These are phyloP conservation scores for Pseudanteris insignis DNA, from an alignment of 2,888 invertebrate species.

Conservation along the genomic window DNA sequence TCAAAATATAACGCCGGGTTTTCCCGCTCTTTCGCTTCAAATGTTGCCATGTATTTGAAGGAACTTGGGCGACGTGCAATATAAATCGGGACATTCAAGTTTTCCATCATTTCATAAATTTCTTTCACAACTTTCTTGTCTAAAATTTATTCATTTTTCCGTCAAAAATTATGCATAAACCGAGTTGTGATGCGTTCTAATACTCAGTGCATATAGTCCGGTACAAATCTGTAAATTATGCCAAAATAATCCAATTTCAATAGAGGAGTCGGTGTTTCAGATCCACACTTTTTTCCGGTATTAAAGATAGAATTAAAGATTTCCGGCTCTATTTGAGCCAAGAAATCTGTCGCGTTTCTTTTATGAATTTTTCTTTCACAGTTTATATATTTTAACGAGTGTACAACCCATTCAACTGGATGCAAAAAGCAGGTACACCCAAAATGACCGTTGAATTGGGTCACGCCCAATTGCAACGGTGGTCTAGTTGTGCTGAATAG, in stretches of 20 bases:
- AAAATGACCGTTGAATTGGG: background rate
- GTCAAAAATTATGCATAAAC: background rate
- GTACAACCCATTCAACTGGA: background rate
- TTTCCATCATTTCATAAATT: background rate
- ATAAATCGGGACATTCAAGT: background rate
- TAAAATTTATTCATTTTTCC: no score
- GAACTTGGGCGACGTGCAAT: background rate
- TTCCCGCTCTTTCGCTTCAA: background rate
- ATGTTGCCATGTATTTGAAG: background rate
- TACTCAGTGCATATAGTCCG: background rate
- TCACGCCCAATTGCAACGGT: background rate
- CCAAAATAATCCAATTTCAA: background rate
- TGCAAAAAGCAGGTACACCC: background rate
- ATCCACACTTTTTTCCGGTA: background rate
- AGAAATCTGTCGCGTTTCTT: background rate
- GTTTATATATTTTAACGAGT: background rate
- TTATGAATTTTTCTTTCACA: background rate
- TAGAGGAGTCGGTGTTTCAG: background rate
- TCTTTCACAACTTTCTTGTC: background rate
- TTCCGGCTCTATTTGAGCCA: background rate
- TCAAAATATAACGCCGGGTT: background rate
- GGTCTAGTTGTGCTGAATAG: slow-evolving; percentile 1
- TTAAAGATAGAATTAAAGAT: no score
- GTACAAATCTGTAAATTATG: background rate
- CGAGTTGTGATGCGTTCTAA: background rate